Percentiles rank a stretch among this genome's conserved stretches.
Conservation (phyloP, 2,113 vertebrate species). For the Ctenodactylus gundi region DNA sequence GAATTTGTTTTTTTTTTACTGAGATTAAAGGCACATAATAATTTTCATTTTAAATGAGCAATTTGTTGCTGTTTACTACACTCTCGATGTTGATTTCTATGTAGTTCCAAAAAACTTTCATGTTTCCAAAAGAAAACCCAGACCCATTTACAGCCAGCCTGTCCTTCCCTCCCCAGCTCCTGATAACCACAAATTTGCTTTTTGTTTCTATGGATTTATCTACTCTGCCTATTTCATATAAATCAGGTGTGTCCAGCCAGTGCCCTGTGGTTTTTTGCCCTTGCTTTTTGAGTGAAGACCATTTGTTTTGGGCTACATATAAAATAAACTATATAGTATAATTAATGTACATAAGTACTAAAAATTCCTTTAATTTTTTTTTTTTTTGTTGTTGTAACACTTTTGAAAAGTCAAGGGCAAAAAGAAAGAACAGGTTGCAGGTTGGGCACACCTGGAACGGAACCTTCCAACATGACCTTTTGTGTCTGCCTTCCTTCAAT, state of each 20-base stretch:
- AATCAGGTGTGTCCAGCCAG: too few relatives aligned
- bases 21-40: background rate
- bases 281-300: too few relatives aligned
- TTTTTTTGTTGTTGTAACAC: too few relatives aligned
- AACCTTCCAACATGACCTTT: background rate
- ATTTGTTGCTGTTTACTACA: background rate
- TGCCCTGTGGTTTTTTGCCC: too few relatives aligned
- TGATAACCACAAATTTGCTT: fast-evolving
- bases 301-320: too few relatives aligned
- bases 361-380: too few relatives aligned
- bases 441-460: too few relatives aligned
- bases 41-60: background rate
- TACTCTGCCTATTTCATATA: background rate
- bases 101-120: background rate
- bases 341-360: too few relatives aligned
- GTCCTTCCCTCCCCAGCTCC: too few relatives aligned
- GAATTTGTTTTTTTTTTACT: background rate
- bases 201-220: background rate
- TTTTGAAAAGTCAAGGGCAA: too few relatives aligned
- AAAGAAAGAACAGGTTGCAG: too few relatives aligned
- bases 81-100: background rate
- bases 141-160: background rate
- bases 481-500: background rate
- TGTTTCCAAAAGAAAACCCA: background rate
- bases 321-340: too few relatives aligned